Conservation (phyloP, 92 coral and sea anemone species). For the Siderastrea radians region DNA sequence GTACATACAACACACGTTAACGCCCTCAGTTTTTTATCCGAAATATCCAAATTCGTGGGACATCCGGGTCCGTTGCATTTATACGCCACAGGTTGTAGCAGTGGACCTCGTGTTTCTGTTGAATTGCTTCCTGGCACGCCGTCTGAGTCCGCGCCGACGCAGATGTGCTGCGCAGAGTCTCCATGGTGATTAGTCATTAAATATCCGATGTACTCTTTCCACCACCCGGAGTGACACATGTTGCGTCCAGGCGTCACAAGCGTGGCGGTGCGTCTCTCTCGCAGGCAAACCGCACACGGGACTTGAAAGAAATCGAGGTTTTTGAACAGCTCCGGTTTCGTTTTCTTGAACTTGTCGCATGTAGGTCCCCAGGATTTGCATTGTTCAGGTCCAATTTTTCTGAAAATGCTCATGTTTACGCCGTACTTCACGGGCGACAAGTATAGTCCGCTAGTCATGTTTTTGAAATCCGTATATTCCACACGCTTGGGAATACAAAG, state of each 20-base stretch:
- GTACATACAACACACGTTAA: conserved; percentile 87
- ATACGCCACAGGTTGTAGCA: conserved; percentile 76
- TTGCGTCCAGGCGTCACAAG: conserved; percentile 65
- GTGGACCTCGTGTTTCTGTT: conserved; percentile 41
- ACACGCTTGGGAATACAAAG: conserved; percentile 54
- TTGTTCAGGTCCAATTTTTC: not conserved
- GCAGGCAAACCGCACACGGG: conserved; percentile 40
- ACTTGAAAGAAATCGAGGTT: conserved; percentile 20
- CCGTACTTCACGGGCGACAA: conserved; percentile 80
- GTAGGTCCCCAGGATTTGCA: not conserved
- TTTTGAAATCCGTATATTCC: conserved; percentile 7
- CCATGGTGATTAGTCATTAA: conserved; percentile 79
- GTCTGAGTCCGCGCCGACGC: conserved; percentile 78
- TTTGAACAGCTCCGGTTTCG: not conserved
- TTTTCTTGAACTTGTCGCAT: conserved; percentile 1
- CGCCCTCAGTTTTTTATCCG: conserved; percentile 54
- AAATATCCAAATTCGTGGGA: conserved; percentile 20
- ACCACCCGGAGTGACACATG: conserved; percentile 61
- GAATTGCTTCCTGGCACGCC: conserved; percentile 47
- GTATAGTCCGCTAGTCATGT: conserved; percentile 58
- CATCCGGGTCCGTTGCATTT: conserved; percentile 74
- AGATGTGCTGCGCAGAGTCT: conserved; percentile 73
- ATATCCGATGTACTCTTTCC: conserved; percentile 75
- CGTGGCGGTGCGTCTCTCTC: conserved; percentile 27
- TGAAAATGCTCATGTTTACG: conserved; percentile 29